Conservation (phyloP, 2,113 vertebrate species). For the Labeo rohita region DNA sequence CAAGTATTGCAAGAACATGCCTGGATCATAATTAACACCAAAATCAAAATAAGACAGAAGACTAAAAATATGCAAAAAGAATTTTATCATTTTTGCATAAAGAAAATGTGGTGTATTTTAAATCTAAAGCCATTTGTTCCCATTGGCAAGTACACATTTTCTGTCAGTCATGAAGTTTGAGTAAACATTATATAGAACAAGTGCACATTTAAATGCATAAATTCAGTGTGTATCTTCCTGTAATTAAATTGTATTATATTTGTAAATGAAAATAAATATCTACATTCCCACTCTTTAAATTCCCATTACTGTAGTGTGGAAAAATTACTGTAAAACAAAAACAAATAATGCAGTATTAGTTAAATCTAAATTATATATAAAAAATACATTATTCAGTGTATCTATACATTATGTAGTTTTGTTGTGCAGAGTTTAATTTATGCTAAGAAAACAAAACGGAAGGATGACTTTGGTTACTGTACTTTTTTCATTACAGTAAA, state of each 20-base stretch:
- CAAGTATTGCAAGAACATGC: background rate
- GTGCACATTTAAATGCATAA: background rate
- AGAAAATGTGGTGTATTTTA: background rate
- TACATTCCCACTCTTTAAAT: background rate
- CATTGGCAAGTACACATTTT: background rate
- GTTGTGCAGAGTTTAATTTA: too few species aligned
- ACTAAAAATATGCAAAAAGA: background rate
- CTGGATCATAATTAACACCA: background rate
- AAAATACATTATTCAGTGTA: background rate
- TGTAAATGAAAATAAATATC: background rate
- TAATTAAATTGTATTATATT: background rate
- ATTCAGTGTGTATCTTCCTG: background rate
- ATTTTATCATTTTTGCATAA: background rate
- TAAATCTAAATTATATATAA: background rate
- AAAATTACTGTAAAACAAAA: background rate
- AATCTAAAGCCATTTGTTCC: background rate
- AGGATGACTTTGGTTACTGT: background rate
- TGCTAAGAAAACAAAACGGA: too few species aligned
- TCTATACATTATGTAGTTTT: background rate
- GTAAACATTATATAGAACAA: background rate
- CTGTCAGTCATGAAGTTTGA: background rate
- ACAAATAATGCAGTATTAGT: background rate
- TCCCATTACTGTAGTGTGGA: background rate
- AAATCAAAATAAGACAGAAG: background rate
- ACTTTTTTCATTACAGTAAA: background rate